These are phyloP conservation scores for Pseudomugil gertrudae DNA, from an alignment of 2,797 vertebrate species.

Conservation along the genomic window DNA sequence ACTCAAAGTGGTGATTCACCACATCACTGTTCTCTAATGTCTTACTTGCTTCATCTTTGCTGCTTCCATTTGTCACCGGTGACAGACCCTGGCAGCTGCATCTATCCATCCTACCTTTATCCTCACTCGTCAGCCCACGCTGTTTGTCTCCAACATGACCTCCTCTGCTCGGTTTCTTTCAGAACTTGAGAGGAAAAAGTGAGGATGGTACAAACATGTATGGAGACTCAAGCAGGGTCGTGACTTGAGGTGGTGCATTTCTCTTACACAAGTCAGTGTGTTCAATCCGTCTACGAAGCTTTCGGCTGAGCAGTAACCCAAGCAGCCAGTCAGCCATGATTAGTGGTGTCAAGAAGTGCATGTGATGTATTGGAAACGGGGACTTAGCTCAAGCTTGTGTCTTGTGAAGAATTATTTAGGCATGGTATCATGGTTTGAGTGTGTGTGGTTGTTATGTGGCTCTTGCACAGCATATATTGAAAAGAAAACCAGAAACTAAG, in stretches of 20 bases:
- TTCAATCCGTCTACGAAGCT: slow-evolving; percentile 44
- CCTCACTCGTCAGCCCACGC: slow-evolving; percentile 63
- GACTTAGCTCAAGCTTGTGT: slow-evolving; percentile 46
- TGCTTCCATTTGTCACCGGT: slow-evolving; percentile 80
- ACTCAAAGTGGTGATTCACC: slow-evolving; percentile 65
- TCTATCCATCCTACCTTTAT: slow-evolving; percentile 76
- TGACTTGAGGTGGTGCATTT: slow-evolving; percentile 19
- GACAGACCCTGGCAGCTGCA: slow-evolving; percentile 75
- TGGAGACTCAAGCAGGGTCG: slow-evolving; percentile 36
- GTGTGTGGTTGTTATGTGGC: neutral
- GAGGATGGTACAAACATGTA: slow-evolving; percentile 24
- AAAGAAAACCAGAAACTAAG: neutral
- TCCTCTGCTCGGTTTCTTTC: slow-evolving; percentile 18
- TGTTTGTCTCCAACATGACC: slow-evolving; percentile 44
- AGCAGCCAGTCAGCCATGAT: slow-evolving; percentile 39
- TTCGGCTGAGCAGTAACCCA: slow-evolving; percentile 35
- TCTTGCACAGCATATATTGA: neutral
- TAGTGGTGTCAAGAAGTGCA: slow-evolving; percentile 10
- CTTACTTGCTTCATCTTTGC: slow-evolving; percentile 81
- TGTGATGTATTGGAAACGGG: slow-evolving; percentile 45
- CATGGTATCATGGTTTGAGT: slow-evolving; percentile 31
- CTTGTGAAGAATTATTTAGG: slow-evolving; percentile 51
- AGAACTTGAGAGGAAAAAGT: slow-evolving; percentile 37
- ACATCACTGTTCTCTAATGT: slow-evolving; percentile 82
- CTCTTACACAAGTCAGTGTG: slow-evolving; percentile 9